A percentile compares a stretch with the other conserved stretches of the same genome.
Conservation (phyloP, 2,888 invertebrate species). For the Drosophila infuscata region DNA sequence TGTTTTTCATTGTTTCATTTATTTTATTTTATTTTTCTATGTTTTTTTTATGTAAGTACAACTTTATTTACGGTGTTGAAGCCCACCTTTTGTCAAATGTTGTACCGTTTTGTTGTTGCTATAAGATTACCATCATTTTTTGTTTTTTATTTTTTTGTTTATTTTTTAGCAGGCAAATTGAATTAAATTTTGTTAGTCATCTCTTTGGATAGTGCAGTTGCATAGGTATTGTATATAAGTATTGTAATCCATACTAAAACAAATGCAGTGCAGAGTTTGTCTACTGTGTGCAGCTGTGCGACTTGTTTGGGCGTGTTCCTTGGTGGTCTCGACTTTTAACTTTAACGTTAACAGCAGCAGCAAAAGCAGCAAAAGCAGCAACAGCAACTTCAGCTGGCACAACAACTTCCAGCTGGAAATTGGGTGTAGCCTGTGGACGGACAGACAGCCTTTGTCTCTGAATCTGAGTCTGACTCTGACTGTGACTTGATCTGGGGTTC, state of each 20-base stretch:
- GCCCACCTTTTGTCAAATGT: conserved; percentile 4
- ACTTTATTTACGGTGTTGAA: conserved; percentile 5
- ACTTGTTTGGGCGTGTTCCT: conserved; percentile 77
- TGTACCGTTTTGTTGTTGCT: conserved; percentile 10
- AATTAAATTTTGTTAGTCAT: conserved; percentile 54
- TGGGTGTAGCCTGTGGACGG: conserved; percentile 60
- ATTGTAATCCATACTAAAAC: conserved; percentile 8
- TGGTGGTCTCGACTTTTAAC: conserved; percentile 64
- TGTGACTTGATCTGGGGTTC: conserved; percentile 8
- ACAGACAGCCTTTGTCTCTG: conserved; percentile 37
- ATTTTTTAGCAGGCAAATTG: conserved; percentile 57
- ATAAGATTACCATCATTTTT: conserved; percentile 35
- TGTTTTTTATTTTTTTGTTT: conserved; percentile 26
- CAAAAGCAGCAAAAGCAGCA: background rate
- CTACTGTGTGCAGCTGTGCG: conserved; percentile 64
- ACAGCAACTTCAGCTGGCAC: conserved; percentile 6
- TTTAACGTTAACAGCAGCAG: conserved; percentile 11
- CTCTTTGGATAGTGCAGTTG: conserved; percentile 17
- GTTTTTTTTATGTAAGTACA: background rate
- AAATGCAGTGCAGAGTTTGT: conserved; percentile 38
- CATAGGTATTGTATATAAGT: conserved; percentile 9
- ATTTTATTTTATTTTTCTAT: no score
- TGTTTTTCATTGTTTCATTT: background rate
- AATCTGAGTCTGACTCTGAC: background rate
- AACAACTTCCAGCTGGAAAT: conserved; percentile 52